phyloP scores from a whole-genome alignment of 37 sponge, comb jelly and placozoan genomes.

The Hormiphora californensis region DNA sequence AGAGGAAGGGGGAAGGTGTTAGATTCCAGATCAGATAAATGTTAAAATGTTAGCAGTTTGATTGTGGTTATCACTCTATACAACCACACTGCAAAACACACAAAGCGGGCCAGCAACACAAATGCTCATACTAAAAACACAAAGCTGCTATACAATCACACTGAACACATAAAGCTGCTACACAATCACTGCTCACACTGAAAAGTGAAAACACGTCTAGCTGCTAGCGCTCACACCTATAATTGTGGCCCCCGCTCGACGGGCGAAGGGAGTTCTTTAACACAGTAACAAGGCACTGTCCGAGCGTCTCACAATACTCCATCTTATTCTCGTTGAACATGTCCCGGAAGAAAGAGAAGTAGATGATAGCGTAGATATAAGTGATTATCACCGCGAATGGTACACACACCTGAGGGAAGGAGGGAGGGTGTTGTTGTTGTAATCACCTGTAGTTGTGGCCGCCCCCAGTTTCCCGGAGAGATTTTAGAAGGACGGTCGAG shows the following conservation, averaged over 20 bases:
- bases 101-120: too few relatives aligned
- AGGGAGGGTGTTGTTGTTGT: not conserved
- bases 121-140: too few relatives aligned
- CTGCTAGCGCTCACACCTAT: constrained; percentile 2
- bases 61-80: too few relatives aligned
- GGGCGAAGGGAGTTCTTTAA: constrained; percentile 44
- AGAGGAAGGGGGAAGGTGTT: too few relatives aligned
- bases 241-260: constrained; percentile 26
- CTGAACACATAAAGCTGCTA: too few relatives aligned
- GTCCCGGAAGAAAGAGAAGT: constrained; percentile 23
- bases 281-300: constrained; percentile 15
- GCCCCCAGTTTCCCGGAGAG: not conserved
- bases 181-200: too few relatives aligned
- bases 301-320: constrained; percentile 39
- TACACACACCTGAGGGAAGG: constrained; percentile 36
- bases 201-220: too few relatives aligned
- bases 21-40: too few relatives aligned
- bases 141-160: too few relatives aligned
- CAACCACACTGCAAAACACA: too few relatives aligned
- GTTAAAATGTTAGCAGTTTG: too few relatives aligned
- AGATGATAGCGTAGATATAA: constrained; percentile 33
- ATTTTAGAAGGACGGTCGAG: not conserved
- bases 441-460: constrained; percentile 18
- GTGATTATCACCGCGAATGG: constrained; percentile 44
- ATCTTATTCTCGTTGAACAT: constrained; percentile 23